These are phyloP conservation scores for Metridium senile DNA, from an alignment of 92 coral and sea anemone species.

Conservation along the genomic window DNA sequence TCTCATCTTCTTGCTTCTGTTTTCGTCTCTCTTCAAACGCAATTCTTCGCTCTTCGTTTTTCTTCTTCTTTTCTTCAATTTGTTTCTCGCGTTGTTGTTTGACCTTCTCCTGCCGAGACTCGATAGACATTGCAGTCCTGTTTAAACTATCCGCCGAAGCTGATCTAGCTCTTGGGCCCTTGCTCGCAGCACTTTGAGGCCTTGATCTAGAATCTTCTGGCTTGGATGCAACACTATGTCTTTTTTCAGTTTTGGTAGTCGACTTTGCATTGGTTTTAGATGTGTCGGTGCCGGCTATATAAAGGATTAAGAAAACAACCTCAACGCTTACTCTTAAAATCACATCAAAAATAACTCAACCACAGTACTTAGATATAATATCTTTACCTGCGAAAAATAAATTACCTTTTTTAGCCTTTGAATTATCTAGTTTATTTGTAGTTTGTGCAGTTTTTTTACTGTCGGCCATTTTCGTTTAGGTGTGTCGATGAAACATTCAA, in stretches of 20 bases:
- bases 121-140: conserved; percentile 47
- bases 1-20: conserved; percentile 78
- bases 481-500: conserved; percentile 63
- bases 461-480: conserved; percentile 85
- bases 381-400: neutral
- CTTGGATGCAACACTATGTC: conserved; percentile 31
- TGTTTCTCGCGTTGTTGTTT: conserved; percentile 87
- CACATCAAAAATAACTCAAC: neutral
- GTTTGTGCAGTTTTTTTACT: conserved; percentile 57
- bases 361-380: neutral
- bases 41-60: conserved; percentile 82
- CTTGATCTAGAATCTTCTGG: conserved; percentile 38
- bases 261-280: conserved; percentile 29
- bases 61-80: conserved; percentile 78
- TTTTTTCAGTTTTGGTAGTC: conserved; percentile 31
- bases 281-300: conserved; percentile 50
- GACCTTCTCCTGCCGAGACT: conserved; percentile 72
- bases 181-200: conserved; percentile 59
- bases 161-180: conserved; percentile 50
- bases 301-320: conserved; percentile 16
- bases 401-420: conserved; percentile 80
- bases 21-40: conserved; percentile 93
- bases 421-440: conserved; percentile 70
- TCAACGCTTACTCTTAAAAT: conserved; percentile 4
- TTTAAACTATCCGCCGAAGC: conserved; percentile 68